Conservation (phyloP, 2,888 invertebrate species). For the Shargacucullia verbasci region DNA sequence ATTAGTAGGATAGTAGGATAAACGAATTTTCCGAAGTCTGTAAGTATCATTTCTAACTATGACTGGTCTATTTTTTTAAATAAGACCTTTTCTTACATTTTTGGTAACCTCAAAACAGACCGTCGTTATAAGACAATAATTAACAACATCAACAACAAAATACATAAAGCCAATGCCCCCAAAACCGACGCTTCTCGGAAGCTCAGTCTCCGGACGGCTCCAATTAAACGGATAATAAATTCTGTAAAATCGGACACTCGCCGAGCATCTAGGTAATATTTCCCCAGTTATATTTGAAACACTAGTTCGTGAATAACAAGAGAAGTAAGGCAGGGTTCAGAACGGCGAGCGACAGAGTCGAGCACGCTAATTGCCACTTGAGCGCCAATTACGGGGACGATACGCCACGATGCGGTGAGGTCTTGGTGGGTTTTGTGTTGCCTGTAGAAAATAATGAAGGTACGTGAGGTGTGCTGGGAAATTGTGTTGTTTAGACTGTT, state of each 20-base stretch:
- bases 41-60: no score
- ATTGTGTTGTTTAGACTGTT: constrained; percentile 15
- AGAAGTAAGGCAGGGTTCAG: constrained; percentile 64
- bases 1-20: no score
- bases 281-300: constrained; percentile 60
- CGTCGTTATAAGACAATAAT: no score
- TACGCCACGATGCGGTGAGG: constrained; percentile 60
- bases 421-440: constrained; percentile 53
- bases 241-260: constrained; percentile 46
- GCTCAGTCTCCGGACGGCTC: constrained; percentile 2
- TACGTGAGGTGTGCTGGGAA: constrained; percentile 39
- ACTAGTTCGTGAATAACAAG: constrained; percentile 64
- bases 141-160: background rate
- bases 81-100: no score
- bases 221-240: constrained; percentile 44
- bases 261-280: constrained; percentile 29
- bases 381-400: constrained; percentile 82
- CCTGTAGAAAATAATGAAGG: constrained; percentile 53
- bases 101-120: no score
- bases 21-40: no score
- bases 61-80: no score
- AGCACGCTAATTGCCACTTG: constrained; percentile 84
- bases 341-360: constrained; percentile 71
- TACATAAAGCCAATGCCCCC: background rate
- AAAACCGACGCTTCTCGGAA: background rate